Evolutionary conservation across 1,140 invertebrate genomes (phyloP), one percentile per base, ranked within the genome.

Genomic region (Pentalonia nigronervosa): DNA sequence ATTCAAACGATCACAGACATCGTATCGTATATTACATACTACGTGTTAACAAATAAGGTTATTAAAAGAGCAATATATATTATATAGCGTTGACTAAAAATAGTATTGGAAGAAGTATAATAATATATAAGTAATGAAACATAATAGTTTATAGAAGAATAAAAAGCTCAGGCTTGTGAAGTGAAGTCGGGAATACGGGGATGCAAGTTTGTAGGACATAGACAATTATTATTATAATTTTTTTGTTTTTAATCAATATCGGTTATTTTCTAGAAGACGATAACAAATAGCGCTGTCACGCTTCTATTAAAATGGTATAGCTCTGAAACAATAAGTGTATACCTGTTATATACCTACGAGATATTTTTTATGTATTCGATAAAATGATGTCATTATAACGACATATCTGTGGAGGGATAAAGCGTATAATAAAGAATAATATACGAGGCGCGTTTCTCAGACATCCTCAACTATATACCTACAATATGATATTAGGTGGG

Each of bases 1-100:
- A 81, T 47, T 91, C 34, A 30, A 81, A 81, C 45, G 60, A 81
- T 91, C 90, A 91, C 90, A 91, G 90, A 30, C 90, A 81, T 91
- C n/a, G n/a, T 81, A 60, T 34, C 60, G 11, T 90, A 25, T 60
- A 90, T 81, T 87, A 88, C 36, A 45, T 86, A 50, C 56, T 48
- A 91, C 90, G 45, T 90, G 53, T 90, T 34, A 91, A 91, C 17
- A 90, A 89, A 60, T 17, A 60, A 45, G 14, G 14, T 41, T 41
- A 41, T 60, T 36, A 60, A 90, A 60, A 90, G 50, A 60, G 41
- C 25, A 60, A 90, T 67, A 67, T 50, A 41, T 89, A 50, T 30
- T 30, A 60, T 53, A 53, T 53, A 76, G 17, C n/a, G n/a, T 90
- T 23, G 20, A 90, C 56, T 60, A 90, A 41, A 41, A 41, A 90